Base-by-base conservation (phyloP, 1,140 invertebrate genomes). In the Octopus bimaculoides region DNA sequence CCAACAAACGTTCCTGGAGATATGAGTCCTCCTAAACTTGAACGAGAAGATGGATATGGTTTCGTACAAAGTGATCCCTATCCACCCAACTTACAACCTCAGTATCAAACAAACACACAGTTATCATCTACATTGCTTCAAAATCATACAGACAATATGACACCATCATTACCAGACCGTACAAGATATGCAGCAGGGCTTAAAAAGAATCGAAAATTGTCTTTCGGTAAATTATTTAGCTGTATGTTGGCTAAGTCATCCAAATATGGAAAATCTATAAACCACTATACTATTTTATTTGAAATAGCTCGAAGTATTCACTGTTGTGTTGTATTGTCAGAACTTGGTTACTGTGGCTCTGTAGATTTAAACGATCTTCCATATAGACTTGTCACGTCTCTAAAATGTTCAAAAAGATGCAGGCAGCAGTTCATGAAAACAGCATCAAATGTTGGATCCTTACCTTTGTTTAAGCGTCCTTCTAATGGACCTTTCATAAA, bases 281-380 rank as follows among this genome's bases (percentile, higher is more conserved):
- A 17, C 26, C 8, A 8, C 66, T 71, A 14, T 10, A 20, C 66
- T 71, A 71, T 71, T n/a, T n/a, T 71, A 20, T 71, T 71, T 71
- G 17, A 71, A 20, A 20, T 71, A 6, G 66, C 66, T 12, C 14
- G 26, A 14, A 71, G 66, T 17, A 71, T 71, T 6, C 66, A 71
- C 26, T 71, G 66, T 6, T 71, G 66, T 14, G 66, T 71, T 9
- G 66, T 71, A n/a, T 20, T 71, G 5, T 14, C 66, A 14, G 26
- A 8, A 71, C 17, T 71, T 6, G 66, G 26, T 71, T 12, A 12
- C 17, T 14, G 26, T n/a, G 8, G 14, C 26, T 71, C 66, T n/a
- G 66, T 71, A 71, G 66, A 71, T 71, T 61, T 61, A 61, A 61
- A 61, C 1, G 56, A 61, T 61, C 9, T 71, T 71, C 66, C 66